Evolutionary conservation across 2,113 vertebrate genomes (phyloP), one percentile per base, ranked within the genome.

Genomic region (Mastomys coucha): DNA sequence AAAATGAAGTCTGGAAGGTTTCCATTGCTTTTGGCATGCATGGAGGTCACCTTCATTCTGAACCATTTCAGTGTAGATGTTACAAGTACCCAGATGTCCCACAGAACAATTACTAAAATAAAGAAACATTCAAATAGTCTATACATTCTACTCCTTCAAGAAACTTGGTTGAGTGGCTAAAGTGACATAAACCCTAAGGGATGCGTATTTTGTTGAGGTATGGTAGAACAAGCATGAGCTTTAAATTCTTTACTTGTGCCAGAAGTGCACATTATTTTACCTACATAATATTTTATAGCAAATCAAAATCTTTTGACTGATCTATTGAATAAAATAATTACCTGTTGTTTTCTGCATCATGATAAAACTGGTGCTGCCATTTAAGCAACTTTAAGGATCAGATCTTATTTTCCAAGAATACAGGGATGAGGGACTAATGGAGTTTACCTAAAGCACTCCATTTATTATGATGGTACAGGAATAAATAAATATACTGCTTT

Each of bases 1-100:
- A 87, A 86, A 22, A 60, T 33, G 45, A 87, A 2, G 14, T 33
- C 36, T 53, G 1, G 53, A 67, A 72, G 3, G 51, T 65, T 96
- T 75, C 77, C 42, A 24, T 45, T 78, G 78, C 13, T 24, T 93
- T 78, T 85, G 75, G 78, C 63, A 91, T 58, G 87, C 81, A 45
- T 58, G 56, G 42, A 90, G 69, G 14, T 90, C 33, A 70, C 13
- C 56, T 91, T 91, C 69, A 56, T 65, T 96, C 95, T 88, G 42
- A 92, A 51, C 13, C 24, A 36, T 86, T 91, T 93, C 26, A 45
- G 9, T 91, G 16, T 60, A 3, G 33, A 65, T 36, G 33, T 12
- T 84, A 16, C 78, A 89, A 93, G 89, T 45, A 92, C 12, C 17
- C 49, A 67, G 39, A 65, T 51, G 51, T 84, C 65, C 51, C 2